phyloP scores from a whole-genome alignment of 2,113 vertebrate genomes.

The Apodemus sylvaticus region DNA sequence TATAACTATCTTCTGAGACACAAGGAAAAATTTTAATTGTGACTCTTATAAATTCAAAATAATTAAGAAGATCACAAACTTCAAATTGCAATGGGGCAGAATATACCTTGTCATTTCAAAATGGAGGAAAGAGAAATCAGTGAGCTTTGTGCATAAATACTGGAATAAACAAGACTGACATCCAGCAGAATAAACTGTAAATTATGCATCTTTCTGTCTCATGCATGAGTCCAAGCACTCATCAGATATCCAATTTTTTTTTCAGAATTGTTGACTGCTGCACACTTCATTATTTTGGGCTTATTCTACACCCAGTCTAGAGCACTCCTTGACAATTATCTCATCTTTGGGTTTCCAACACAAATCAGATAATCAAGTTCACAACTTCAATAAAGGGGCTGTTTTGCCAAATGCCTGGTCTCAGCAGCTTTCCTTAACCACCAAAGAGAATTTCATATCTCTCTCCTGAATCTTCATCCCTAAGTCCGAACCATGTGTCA shows the following conservation, averaged over 20 bases:
- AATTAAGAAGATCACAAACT: too few species aligned
- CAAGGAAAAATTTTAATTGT: too few species aligned
- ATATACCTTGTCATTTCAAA: too few species aligned
- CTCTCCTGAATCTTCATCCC: background rate
- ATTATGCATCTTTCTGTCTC: too few species aligned
- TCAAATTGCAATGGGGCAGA: too few species aligned
- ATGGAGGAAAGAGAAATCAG: too few species aligned
- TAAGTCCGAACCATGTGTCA: background rate
- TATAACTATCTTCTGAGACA: too few species aligned
- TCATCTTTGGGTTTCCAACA: background rate
- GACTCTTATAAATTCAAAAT: too few species aligned
- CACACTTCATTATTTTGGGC: background rate
- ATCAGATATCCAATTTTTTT: background rate
- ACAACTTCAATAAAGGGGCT: background rate
- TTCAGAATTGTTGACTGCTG: background rate
- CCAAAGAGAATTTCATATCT: background rate
- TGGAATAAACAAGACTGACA: too few species aligned
- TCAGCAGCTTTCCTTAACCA: background rate
- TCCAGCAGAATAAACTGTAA: too few species aligned
- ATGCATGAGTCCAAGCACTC: too few species aligned
- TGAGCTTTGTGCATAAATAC: too few species aligned
- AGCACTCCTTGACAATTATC: background rate
- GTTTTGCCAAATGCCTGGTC: background rate
- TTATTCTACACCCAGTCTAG: background rate
- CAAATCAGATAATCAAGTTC: background rate